A percentile compares a stretch with the other conserved stretches of the same genome.
Conservation (phyloP, 2,888 invertebrate species). For the Choreutis nemorana region DNA sequence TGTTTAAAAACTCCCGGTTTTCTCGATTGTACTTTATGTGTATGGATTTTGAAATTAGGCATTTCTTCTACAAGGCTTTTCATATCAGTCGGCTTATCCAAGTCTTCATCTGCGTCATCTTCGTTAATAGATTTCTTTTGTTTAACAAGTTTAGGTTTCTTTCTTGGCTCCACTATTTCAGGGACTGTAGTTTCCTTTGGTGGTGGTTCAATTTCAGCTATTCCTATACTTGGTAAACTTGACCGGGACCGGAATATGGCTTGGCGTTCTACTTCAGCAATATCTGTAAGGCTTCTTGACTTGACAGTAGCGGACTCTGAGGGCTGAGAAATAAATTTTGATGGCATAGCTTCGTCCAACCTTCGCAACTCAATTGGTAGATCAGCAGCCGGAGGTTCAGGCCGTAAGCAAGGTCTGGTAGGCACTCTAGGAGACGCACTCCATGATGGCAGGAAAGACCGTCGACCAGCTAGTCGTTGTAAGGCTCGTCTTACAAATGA, state of each 20-base stretch:
- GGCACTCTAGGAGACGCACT: constrained; percentile 44
- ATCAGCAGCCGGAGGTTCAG: constrained; percentile 81
- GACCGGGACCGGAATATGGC: constrained; percentile 78
- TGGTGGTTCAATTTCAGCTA: constrained; percentile 36
- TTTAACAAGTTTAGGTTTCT: constrained; percentile 79
- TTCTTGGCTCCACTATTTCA: constrained; percentile 63
- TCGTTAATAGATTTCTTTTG: constrained; percentile 87
- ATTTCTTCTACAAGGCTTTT: constrained; percentile 69
- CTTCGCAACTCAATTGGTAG: constrained; percentile 88
- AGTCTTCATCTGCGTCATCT: constrained; percentile 71
- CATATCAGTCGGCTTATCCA: constrained; percentile 75
- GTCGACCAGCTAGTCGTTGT: constrained; percentile 82
- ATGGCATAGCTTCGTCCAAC: constrained; percentile 68
- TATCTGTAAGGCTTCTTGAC: constrained; percentile 85
- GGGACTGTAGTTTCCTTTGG: constrained; percentile 26
- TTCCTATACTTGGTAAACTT: constrained; percentile 74
- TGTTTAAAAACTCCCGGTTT: constrained; percentile 78
- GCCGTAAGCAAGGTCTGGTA: constrained; percentile 66
- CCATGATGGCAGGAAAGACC: constrained; percentile 83
- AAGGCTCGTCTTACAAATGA: constrained; percentile 90
- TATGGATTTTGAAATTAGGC: constrained; percentile 70
- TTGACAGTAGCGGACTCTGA: constrained; percentile 72
- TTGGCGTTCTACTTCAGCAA: constrained; percentile 76
- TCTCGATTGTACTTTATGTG: constrained; percentile 46
- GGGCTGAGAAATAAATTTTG: constrained; percentile 51